Base-by-base conservation (phyloP, 2,113 vertebrate genomes). In the Caracal caracal region DNA sequence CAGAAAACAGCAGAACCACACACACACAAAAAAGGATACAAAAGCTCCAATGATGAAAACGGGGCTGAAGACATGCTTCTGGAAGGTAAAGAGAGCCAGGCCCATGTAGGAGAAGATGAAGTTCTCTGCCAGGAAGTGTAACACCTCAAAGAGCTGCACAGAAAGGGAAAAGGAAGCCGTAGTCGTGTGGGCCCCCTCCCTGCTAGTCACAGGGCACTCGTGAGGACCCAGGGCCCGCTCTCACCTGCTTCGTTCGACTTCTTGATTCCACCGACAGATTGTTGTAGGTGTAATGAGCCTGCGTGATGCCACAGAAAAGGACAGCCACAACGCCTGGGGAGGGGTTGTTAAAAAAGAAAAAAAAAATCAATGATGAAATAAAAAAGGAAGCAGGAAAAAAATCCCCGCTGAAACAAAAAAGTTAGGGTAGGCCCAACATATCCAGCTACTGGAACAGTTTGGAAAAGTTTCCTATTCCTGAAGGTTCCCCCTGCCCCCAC, bases 81-180 rank as follows among this genome's bases (percentile, higher is more conserved):
- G 99, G 99, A 99, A 99, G 95, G 99, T 99, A 98, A 99, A 99
- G 47, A 99, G 98, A 0, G 99, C 99, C 98, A 99, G 98, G 28
- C 99, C 99, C 99, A 99, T 99, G 96, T 99, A 99, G 96, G 99
- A 99, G 98, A 99, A 99, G 98, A 99, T 99, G 99, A 99, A 99
- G 97, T 99, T 99, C 98, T 99, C 99, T 9, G 99, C 99, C 98
- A 99, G 97, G 98, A 99, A 99, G 98, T 99, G 99, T 93, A 99
- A 98, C 43, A 99, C 99, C 93, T 99, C 99, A 94, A 99, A 99
- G 63, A 99, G 99, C 99, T 99, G 98, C 79, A 88, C 22, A 28
- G 59, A 97, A 97, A 73, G 37, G 51, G n/a, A 89, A 98, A 97
- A 96, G 63, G 40, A 70, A 59, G n/a, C 81, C 13, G 1, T 91